A percentile compares a stretch with the other conserved stretches of the same genome.
phyloP scores from a whole-genome alignment of 2,888 invertebrate genomes.

The Dyspetes luteomarginatus region DNA sequence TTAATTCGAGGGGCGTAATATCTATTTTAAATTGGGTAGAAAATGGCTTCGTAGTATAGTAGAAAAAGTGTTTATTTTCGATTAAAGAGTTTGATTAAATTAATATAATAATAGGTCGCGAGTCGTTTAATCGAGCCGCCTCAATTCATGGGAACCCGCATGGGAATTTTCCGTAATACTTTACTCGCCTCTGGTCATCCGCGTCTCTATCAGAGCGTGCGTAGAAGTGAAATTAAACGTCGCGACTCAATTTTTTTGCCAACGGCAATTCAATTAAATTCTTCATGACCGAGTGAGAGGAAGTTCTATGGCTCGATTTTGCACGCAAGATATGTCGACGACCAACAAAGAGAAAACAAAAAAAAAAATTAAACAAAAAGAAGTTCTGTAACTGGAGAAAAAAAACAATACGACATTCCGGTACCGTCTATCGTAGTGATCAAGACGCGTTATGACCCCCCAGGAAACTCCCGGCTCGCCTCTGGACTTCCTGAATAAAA shows the following conservation, averaged over 20 bases:
- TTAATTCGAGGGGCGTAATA: too few relatives aligned
- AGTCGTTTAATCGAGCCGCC: too few relatives aligned
- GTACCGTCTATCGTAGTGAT: slow-evolving; percentile 32
- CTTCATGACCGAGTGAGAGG: slow-evolving; percentile 5
- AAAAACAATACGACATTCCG: slow-evolving; percentile 40
- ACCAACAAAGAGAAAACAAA: slow-evolving; percentile 15
- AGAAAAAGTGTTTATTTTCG: too few relatives aligned
- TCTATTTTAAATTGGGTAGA: too few relatives aligned
- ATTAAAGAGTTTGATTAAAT: too few relatives aligned
- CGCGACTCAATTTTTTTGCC: neutral
- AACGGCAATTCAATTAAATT: slow-evolving; percentile 25
- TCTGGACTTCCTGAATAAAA: slow-evolving; percentile 41
- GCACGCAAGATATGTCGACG: neutral
- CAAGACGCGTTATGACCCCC: slow-evolving; percentile 28
- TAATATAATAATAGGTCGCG: too few relatives aligned
- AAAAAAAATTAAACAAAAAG: neutral
- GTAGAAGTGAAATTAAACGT: slow-evolving; percentile 11
- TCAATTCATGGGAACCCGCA: slow-evolving; percentile 10
- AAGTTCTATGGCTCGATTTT: too few relatives aligned
- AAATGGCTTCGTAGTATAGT: too few relatives aligned
- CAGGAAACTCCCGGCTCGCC: slow-evolving; percentile 38
- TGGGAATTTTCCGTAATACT: neutral
- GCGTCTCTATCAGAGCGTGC: too few relatives aligned
- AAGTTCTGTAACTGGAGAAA: slow-evolving; percentile 12
- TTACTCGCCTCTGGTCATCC: neutral